Percentiles rank a stretch among this genome's conserved stretches.
phyloP scores from a whole-genome alignment of 64 coral and sea anemone species.

The Porites australiensis region DNA sequence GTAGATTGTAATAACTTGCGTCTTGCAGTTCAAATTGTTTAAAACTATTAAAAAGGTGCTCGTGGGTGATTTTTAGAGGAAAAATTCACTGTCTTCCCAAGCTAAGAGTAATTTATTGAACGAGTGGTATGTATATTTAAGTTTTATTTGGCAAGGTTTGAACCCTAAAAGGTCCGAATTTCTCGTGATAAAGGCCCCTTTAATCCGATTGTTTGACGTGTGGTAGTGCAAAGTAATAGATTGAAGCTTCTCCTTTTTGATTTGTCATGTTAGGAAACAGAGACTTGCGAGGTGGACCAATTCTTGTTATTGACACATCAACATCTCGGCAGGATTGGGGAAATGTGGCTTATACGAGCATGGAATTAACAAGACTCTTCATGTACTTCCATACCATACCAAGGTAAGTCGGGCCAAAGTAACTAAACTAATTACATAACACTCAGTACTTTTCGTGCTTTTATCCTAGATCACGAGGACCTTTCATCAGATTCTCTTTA shows the following conservation, averaged over 20 bases:
- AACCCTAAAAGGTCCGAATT: too few relatives aligned
- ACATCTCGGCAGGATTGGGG: constrained; percentile 82
- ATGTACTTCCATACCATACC: constrained; percentile 95
- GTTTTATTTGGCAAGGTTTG: too few relatives aligned
- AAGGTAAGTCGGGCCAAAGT: constrained; percentile 64
- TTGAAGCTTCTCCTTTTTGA: neutral
- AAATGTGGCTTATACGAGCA: constrained; percentile 79
- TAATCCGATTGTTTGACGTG: neutral
- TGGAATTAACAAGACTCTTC: constrained; percentile 82
- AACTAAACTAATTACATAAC: neutral
- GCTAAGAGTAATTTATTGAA: too few relatives aligned
- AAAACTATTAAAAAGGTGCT: too few relatives aligned
- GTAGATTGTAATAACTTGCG: too few relatives aligned
- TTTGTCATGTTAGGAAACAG: constrained; percentile 65
- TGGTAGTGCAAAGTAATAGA: neutral
- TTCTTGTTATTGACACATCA: constrained; percentile 78
- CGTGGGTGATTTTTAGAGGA: too few relatives aligned
- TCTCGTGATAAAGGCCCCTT: too few relatives aligned
- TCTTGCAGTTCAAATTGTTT: too few relatives aligned
- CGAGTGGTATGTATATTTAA: too few relatives aligned
- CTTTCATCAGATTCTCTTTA: too few relatives aligned
- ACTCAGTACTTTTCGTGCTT: neutral
- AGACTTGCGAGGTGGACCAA: constrained; percentile 77
- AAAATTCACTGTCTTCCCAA: too few relatives aligned
- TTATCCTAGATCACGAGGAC: neutral